A percentile compares a stretch with the other conserved stretches of the same genome.
Evolutionary conservation across 1,140 invertebrate genomes (phyloP).

Genomic region (Rhopalosiphum maidis): DNA sequence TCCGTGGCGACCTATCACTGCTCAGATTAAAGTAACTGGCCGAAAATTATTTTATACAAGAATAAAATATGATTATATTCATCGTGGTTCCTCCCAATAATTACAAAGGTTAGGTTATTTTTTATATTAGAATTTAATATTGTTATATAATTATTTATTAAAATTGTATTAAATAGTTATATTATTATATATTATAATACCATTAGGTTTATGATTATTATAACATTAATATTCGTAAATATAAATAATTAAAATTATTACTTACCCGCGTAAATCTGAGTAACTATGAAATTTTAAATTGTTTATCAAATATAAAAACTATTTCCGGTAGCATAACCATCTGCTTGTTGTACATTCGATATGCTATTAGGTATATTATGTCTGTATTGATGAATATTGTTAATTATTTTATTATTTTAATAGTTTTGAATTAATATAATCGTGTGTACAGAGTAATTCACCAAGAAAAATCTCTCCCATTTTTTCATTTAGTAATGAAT

Average conservation of each 20-base stretch:
- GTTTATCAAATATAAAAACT: neutral
- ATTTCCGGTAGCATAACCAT: neutral
- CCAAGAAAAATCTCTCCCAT: too few relatives aligned
- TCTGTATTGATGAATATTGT: neutral
- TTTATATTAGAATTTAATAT: neutral
- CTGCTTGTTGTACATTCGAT: neutral
- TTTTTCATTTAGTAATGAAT: too few relatives aligned
- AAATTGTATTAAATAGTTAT: too few relatives aligned
- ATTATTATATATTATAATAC: too few relatives aligned
- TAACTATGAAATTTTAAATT: neutral
- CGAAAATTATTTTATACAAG: neutral
- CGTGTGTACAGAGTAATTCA: too few relatives aligned
- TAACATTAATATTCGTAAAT: neutral
- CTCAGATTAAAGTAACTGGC: neutral
- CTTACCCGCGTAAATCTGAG: neutral
- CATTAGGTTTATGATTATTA: too few relatives aligned
- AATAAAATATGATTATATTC: neutral
- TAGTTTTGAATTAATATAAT: neutral
- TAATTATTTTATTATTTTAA: neutral
- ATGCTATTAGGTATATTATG: too few relatives aligned
- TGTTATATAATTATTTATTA: too few relatives aligned
- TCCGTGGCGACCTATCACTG: neutral
- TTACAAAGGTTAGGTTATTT: slow-evolving; percentile 1
- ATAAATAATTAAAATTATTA: neutral
- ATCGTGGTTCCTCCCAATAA: neutral